Evolutionary conservation across 2,797 vertebrate species (phyloP), one percentile per base, ranked within the genome.

Genomic region (Tragopan temminckii): DNA sequence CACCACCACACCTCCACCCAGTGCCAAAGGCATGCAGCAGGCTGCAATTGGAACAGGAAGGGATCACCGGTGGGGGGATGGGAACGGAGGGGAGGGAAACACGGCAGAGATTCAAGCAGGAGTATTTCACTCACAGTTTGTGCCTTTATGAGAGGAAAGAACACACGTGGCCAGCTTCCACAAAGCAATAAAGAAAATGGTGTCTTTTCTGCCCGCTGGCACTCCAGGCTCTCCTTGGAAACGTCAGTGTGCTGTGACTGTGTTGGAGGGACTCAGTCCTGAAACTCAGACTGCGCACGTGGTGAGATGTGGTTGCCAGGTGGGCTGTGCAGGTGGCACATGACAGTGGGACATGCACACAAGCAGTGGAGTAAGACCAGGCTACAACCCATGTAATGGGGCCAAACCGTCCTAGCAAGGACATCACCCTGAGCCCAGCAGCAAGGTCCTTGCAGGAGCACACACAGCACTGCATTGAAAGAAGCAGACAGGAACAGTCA

Each of bases 391-490:
- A 45, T 62, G 16, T 36, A 66, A 46, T 0, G 0, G 27, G 16
- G 11, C 50, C 19, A 79, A 55, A 27, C 19, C 24, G 1, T 2
- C 7, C 7, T 9, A 15, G 18, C 7, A 36, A 70, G 38, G 25
- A 76, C 68, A 80, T 16, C 72, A 75, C 40, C 72, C 76, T 16
- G 62, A 55, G 68, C 76, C 53, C 36, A 35, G 61, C 21, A 55
- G 11, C n/a, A n/a, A 29, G 52, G 38, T 43, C 53, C 69, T n/a
- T 61, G 84, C 80, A 93, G 55, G 12, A 33, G 40, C 1, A 10
- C 38, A 5, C 31, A 17, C 27, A 36, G 4, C 17, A 7, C 1
- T 3, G 1, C 1, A 1, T 31, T 67, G 64, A 35, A 36, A 58
- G 10, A 36, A 20, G 57, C 5, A 0, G 31, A 36, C 27, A 19